Base-by-base conservation (phyloP, 2,113 vertebrate genomes). In the Phylloscopus trochiloides region DNA sequence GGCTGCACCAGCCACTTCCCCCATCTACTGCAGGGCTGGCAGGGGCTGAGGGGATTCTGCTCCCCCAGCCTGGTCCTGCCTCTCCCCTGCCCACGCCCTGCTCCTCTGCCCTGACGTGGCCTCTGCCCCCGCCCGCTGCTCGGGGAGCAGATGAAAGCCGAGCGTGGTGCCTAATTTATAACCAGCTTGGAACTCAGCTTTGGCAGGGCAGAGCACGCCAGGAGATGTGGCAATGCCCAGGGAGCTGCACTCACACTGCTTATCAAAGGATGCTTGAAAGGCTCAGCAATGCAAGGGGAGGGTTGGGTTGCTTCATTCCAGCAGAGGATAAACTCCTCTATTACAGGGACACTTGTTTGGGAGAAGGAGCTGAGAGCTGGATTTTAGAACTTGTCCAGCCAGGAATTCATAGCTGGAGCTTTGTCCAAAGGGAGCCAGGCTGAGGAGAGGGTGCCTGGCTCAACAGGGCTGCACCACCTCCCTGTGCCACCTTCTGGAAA, bases 231-330 rank as follows among this genome's bases (percentile, higher is more conserved):
- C 94, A 97, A 97, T 59, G 90, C 95, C 90, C 16, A 86, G 40
- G 87, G 95, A 97, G 81, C 94, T 89, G 90, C 3, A 0, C 92
- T 95, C 94, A 82, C 63, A 25, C 47, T 91, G 95, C 94, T 97
- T 97, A 97, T 97, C 96, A 96, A 97, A 87, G 25, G 84, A 55
- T 94, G 96, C 90, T 95, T 96, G 95, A 94, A 96, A 96, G 96
- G 90, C 90, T 93, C 16, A 0, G 43, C 86, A 77, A 91, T 78
- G 90, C 94, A 90, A 97, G 95, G 80, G 73, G 85, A 87, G 88
- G 78, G 90, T 9, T 87, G 92, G 42, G 70, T 96, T 94, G 85
- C 96, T 87, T 94, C 94, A 97, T 71, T 81, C 52, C 17, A 79
- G 85, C 81, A 65, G 65, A 82, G 96, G 87, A 90, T 87, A n/a